Conservation (phyloP, 2,888 invertebrate species). For the Callinectes sapidus region DNA sequence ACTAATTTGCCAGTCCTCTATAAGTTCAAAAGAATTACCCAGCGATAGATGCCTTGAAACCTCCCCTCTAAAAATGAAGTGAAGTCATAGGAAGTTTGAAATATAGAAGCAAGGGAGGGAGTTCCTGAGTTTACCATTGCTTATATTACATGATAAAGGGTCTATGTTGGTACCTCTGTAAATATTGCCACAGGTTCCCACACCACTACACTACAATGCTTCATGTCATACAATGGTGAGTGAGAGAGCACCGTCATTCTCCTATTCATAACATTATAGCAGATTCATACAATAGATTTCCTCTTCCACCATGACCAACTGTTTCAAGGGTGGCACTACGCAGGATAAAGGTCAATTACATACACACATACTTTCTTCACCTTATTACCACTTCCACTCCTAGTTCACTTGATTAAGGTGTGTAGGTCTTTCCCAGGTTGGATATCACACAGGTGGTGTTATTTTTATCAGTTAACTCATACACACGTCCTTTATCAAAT, state of each 20-base stretch:
- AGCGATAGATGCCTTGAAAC: too few species aligned
- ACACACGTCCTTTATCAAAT: not conserved
- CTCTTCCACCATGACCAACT: not conserved
- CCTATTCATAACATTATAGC: not conserved
- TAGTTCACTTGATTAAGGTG: not conserved
- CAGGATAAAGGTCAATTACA: not conserved
- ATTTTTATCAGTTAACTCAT: not conserved
- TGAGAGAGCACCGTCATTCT: not conserved
- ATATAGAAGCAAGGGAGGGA: too few species aligned
- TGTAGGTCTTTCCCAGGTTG: not conserved
- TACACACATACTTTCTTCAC: not conserved
- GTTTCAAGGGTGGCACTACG: not conserved
- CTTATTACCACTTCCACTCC: not conserved
- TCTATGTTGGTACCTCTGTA: not conserved
- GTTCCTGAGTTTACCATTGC: too few species aligned
- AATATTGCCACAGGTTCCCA: not conserved
- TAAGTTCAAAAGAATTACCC: too few species aligned
- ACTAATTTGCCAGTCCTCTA: too few species aligned
- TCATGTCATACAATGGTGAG: not conserved
- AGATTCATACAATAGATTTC: not conserved
- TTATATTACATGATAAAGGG: not conserved
- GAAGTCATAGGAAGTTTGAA: too few species aligned
- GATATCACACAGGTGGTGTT: not conserved
- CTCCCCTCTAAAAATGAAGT: too few species aligned
- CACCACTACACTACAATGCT: not conserved